Conservation (phyloP, 92 coral and sea anemone genomes). For the Epizoanthus fatuus region DNA sequence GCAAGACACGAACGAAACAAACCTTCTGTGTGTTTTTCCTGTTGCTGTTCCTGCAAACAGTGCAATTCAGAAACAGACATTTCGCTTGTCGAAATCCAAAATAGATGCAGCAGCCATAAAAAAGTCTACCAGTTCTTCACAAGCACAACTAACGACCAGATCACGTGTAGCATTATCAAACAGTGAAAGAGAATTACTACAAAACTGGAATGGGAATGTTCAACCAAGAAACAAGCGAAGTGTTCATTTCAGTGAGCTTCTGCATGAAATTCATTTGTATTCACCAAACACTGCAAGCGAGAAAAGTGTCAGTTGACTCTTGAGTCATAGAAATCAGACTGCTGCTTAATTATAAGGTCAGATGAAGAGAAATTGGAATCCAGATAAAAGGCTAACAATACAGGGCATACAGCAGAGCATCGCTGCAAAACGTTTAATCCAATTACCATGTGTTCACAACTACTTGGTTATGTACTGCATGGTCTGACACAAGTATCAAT, state of each 20-base stretch:
- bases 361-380: background rate
- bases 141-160: background rate
- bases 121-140: background rate
- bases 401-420: background rate
- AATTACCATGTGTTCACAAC: too few relatives aligned
- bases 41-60: background rate
- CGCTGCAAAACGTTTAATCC: too few relatives aligned
- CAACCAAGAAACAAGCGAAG: constrained; percentile 64
- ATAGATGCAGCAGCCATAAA: background rate
- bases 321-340: background rate
- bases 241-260: constrained; percentile 87
- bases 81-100: constrained; percentile 7
- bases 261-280: constrained; percentile 86
- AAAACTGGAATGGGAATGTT: constrained; percentile 5
- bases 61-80: background rate
- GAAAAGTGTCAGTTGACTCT: background rate
- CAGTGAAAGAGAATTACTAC: background rate
- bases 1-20: background rate
- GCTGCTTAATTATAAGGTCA: too few relatives aligned
- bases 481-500: too few relatives aligned
- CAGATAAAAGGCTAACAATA: constrained; percentile 6
- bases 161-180: background rate
- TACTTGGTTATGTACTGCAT: too few relatives aligned
- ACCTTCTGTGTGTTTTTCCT: background rate
- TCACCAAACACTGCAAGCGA: constrained; percentile 59